Evolutionary conservation across 2,888 invertebrate genomes (phyloP).

Genomic region (Pardosa pseudoannulata): DNA sequence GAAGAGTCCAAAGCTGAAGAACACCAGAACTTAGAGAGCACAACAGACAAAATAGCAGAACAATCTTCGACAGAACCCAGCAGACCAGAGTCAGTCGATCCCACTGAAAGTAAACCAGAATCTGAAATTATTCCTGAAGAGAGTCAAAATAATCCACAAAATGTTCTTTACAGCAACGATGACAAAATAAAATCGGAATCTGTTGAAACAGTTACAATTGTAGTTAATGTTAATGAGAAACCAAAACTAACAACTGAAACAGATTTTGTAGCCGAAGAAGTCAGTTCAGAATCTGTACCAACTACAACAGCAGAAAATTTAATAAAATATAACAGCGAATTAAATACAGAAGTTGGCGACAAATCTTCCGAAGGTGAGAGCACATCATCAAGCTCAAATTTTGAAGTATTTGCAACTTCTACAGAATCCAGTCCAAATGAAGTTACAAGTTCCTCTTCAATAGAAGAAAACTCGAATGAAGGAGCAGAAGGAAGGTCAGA

Average conservation of each 20-base stretch:
- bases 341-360: background rate
- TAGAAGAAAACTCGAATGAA: background rate
- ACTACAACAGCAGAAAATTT: background rate
- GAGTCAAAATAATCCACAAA: background rate
- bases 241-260: background rate
- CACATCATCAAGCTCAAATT: background rate
- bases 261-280: background rate
- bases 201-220: conserved; percentile 25
- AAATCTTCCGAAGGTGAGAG: background rate
- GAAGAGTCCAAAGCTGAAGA: background rate
- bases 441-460: background rate
- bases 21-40: too few species aligned
- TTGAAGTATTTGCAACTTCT: background rate
- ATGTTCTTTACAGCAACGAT: background rate
- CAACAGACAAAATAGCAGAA: background rate
- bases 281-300: background rate
- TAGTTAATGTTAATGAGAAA: conserved; percentile 24
- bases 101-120: background rate
- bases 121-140: background rate
- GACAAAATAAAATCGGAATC: background rate
- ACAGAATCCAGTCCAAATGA: background rate
- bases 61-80: background rate
- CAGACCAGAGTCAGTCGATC: background rate
- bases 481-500: background rate
- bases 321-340: background rate